Evolutionary conservation across 2,797 vertebrate species (phyloP).

Genomic region (Nothura maculosa): DNA sequence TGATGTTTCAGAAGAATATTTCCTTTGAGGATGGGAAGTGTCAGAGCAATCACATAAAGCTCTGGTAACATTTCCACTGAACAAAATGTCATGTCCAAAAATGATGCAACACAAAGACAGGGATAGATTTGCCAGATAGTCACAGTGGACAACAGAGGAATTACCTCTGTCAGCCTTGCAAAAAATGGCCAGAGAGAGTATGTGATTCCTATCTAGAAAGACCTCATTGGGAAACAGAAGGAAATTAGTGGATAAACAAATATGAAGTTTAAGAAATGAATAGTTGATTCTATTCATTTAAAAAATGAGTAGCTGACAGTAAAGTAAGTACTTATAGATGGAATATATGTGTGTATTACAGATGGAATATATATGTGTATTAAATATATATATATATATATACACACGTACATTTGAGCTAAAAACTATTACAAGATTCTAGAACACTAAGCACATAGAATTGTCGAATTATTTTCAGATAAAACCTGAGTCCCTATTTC

Average conservation of each 20-base stretch:
- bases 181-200: rapidly evolving
- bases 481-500: background rate
- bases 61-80: background rate
- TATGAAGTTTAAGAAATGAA: background rate
- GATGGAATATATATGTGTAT: no score
- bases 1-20: background rate
- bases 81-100: background rate
- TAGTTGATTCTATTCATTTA: background rate
- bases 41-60: background rate
- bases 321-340: no score
- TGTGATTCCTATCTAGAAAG: background rate
- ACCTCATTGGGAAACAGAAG: background rate
- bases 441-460: background rate
- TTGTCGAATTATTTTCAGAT: background rate
- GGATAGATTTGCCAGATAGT: background rate
- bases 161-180: background rate
- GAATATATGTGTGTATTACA: no score
- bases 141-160: background rate
- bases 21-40: background rate
- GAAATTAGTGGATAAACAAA: background rate
- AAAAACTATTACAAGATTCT: background rate
- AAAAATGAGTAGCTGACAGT: no score
- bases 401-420: background rate
- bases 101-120: background rate
- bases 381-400: no score